Evolutionary conservation across 2,113 vertebrate species (phyloP).

Genomic region (Phalacrocorax aristotelis): DNA sequence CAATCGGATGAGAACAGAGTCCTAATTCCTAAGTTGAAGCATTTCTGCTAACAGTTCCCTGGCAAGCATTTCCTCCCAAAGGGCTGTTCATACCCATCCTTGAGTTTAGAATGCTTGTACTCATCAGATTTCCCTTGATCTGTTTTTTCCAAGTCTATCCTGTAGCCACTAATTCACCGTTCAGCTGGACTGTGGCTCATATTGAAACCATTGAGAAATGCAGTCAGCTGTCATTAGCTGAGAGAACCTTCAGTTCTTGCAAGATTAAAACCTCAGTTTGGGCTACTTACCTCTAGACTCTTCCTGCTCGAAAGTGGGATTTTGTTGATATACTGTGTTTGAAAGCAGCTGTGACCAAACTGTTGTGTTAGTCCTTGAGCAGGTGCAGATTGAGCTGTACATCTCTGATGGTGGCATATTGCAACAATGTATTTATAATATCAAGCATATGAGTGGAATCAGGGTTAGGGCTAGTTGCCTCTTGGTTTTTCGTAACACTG

Average conservation of each 20-base stretch:
- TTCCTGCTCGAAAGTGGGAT: not conserved
- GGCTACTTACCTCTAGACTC: not conserved
- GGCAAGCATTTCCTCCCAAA: not conserved
- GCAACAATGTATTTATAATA: not conserved
- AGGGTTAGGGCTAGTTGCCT: not conserved
- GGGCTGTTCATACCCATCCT: not conserved
- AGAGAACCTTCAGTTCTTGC: not conserved
- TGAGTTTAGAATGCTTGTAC: not conserved
- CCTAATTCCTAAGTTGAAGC: not conserved
- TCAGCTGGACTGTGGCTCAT: not conserved
- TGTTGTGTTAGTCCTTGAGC: not conserved
- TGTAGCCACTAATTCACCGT: not conserved
- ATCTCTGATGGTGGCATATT: not conserved
- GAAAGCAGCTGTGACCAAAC: not conserved
- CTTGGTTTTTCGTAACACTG: not conserved
- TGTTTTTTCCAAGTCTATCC: not conserved
- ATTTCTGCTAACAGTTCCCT: not conserved
- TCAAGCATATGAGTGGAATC: fast-evolving
- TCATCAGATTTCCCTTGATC: not conserved
- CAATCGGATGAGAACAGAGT: not conserved
- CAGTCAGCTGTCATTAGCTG: not conserved
- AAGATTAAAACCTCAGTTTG: not conserved
- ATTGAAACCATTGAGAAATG: not conserved
- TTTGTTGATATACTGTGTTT: fast-evolving
- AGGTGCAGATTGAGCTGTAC: not conserved